Evolutionary conservation across 2,888 invertebrate species (phyloP), one percentile per base, ranked within the genome.

Genomic region (Protodeltote pygarga): DNA sequence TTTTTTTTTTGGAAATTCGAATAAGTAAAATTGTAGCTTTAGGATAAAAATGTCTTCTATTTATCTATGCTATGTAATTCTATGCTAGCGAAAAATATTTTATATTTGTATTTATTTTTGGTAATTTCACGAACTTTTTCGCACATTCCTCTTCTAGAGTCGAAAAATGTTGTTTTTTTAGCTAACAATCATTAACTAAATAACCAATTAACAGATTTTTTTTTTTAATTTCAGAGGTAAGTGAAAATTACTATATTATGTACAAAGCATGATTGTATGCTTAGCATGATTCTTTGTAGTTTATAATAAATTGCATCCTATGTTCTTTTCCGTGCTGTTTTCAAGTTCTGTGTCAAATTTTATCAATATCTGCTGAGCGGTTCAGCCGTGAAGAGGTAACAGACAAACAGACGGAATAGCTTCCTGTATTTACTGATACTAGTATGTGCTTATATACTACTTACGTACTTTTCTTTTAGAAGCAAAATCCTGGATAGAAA

Each of bases 111-210:
- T 29, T 5, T 33, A 47, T 29, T 32, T 37, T 15, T 19, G 16
- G n/a, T 51, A 47, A 8, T 27, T 20, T 41, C 67, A 65, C 65
- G 29, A 19, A 77, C 85, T 87, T 85, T 91, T 90, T 91, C 91
- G 91, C 90, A 91, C 91, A 91, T 91, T 89, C 81, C 87, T 89
- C 89, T 86, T 71, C 47, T 59, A 10, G 8, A 42, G 29, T 34
- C 3, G 17, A 38, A 27, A 27, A 27, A 20, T 23, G 28, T 20
- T 40, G 8, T 27, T n/a, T 5, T 48, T 32, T 42, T 32, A 37
- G 15, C 41, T 61, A 47, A 40, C 21, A 38, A 31, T 24, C 11
- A 39, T 20, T 38, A 38, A 38, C 25, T 25, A 6, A 47, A 27
- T 47, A 41, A 40, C 20, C n/a, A 32, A 20, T 35, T 31, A 35